phyloP scores from a whole-genome alignment of 1,140 invertebrate species.

The Lasaia peninsularis region DNA sequence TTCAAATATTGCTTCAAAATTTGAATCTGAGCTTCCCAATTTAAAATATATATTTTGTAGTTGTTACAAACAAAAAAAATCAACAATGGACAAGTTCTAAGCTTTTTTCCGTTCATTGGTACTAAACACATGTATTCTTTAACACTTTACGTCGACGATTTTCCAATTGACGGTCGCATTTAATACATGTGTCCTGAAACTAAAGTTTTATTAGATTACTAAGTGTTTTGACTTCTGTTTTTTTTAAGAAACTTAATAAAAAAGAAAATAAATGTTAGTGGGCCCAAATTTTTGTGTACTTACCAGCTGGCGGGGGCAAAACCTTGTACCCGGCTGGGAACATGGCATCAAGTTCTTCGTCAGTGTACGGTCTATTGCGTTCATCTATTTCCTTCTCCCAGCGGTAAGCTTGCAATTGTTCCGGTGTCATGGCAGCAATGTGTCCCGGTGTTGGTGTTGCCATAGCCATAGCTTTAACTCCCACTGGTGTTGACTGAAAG shows the following conservation, averaged over 20 bases:
- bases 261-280: constrained; percentile 17
- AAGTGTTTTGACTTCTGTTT: constrained; percentile 36
- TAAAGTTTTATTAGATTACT: constrained; percentile 66
- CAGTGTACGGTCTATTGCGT: constrained; percentile 95
- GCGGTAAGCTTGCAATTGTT: constrained; percentile 98
- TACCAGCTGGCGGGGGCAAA: constrained; percentile 93
- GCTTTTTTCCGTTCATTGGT: no score
- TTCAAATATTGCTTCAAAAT: no score
- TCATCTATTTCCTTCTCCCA: constrained; percentile 99
- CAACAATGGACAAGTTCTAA: no score
- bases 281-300: constrained; percentile 35
- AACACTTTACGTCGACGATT: constrained; percentile 32
- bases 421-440: constrained; percentile 98
- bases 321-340: constrained; percentile 99
- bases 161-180: constrained; percentile 33
- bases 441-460: constrained; percentile 98
- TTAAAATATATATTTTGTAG: no score
- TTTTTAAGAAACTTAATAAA: constrained; percentile 25
- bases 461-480: constrained; percentile 97
- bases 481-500: constrained; percentile 90
- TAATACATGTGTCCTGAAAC: constrained; percentile 74
- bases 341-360: constrained; percentile 98
- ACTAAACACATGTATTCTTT: constrained; percentile 53
- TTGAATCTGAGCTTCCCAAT: no score
- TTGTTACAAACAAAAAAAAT: no score